Evolutionary conservation across 2,113 vertebrate genomes (phyloP).

Genomic region (Chlorodrepanis virens): DNA sequence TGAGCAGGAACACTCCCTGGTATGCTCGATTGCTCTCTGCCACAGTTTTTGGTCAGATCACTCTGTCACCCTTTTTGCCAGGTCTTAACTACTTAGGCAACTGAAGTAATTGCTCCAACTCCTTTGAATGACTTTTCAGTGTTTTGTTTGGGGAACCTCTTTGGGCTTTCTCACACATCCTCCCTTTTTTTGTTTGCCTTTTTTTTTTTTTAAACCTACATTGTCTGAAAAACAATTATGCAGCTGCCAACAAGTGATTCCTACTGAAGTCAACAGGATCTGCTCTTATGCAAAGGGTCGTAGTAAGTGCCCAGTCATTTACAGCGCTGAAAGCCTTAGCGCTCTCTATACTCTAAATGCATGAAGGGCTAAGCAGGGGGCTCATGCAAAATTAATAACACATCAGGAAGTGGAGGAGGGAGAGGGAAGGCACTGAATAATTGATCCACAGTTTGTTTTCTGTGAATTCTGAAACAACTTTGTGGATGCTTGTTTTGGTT

Average conservation of each 20-base stretch:
- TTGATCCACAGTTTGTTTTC: background rate
- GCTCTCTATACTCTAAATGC: background rate
- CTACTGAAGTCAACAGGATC: constrained; percentile 19
- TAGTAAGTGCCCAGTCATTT: background rate
- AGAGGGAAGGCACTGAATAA: constrained; percentile 5
- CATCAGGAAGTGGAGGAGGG: background rate
- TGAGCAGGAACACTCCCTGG: background rate
- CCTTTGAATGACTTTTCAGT: background rate
- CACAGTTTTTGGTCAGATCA: background rate
- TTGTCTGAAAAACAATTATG: constrained; percentile 6
- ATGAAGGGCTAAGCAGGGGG: background rate
- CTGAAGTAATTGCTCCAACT: background rate
- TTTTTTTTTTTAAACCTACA: background rate
- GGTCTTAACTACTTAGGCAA: background rate
- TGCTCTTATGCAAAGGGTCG: background rate
- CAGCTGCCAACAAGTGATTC: constrained; percentile 16
- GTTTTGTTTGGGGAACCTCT: background rate
- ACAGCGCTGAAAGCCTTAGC: background rate
- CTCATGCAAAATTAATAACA: constrained; percentile 55
- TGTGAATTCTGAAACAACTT: background rate
- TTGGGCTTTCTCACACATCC: background rate
- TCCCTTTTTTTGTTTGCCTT: background rate
- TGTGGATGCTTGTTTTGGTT: background rate
- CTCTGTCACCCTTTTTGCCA: background rate
- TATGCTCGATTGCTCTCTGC: background rate